Conservation (phyloP, 2,888 invertebrate species). For the Tetranychus piercei region DNA sequence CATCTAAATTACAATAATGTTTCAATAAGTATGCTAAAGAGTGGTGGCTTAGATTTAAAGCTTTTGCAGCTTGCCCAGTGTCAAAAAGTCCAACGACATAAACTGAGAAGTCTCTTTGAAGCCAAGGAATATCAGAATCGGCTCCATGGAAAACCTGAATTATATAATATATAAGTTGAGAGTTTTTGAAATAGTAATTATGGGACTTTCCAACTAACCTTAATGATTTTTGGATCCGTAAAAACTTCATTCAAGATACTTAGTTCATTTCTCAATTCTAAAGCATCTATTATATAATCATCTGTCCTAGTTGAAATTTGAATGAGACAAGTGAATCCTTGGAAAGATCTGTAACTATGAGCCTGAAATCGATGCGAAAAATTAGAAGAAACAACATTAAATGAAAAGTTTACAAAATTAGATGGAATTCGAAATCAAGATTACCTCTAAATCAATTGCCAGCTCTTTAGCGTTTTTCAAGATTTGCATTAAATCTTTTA, state of each 20-base stretch:
- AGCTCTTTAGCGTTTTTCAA: conserved; percentile 50
- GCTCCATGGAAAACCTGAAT: conserved; percentile 73
- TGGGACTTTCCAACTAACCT: conserved; percentile 41
- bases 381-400: neutral
- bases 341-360: conserved; percentile 74
- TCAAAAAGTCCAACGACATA: conserved; percentile 95
- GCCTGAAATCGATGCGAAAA: conserved; percentile 40
- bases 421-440: neutral
- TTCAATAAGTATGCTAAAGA: conserved; percentile 56
- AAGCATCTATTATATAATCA: conserved; percentile 77
- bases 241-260: conserved; percentile 67
- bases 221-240: conserved; percentile 68
- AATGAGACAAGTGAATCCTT: conserved; percentile 84
- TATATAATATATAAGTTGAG: conserved; percentile 12
- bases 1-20: conserved; percentile 53
- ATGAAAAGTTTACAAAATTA: neutral
- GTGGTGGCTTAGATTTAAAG: conserved; percentile 47
- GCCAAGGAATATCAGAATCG: conserved; percentile 67
- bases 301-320: conserved; percentile 61
- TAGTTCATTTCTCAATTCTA: conserved; percentile 61
- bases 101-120: conserved; percentile 81
- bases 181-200: neutral
- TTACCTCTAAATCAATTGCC: conserved; percentile 59
- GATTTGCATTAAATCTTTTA: conserved; percentile 43
- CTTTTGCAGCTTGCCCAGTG: conserved; percentile 67